Percentiles rank a stretch among this genome's conserved stretches.
phyloP scores from a whole-genome alignment of 2,888 invertebrate species.

The Zygogramma bicolorata region DNA sequence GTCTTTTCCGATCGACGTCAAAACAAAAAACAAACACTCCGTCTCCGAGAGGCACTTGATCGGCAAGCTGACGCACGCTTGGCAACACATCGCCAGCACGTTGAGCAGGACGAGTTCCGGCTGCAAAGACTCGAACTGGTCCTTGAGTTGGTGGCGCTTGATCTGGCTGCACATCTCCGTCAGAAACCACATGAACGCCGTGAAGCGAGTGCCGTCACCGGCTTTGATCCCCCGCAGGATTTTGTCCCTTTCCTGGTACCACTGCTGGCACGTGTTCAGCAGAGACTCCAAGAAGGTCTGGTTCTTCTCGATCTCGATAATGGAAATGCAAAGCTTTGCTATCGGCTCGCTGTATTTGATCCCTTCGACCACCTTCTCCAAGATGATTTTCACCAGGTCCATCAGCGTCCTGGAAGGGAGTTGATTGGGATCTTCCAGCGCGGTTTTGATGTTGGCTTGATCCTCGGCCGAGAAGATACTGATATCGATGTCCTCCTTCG shows the following conservation, averaged over 20 bases:
- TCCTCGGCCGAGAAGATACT: slow-evolving; percentile 81
- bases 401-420: slow-evolving; percentile 81
- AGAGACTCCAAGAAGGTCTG: slow-evolving; percentile 91
- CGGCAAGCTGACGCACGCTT: slow-evolving; percentile 86
- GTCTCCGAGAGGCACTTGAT: slow-evolving; percentile 86
- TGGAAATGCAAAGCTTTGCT: slow-evolving; percentile 86
- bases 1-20: slow-evolving; percentile 90
- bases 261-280: slow-evolving; percentile 88
- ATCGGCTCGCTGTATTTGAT: slow-evolving; percentile 83
- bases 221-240: slow-evolving; percentile 69
- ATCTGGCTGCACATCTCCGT: slow-evolving; percentile 92
- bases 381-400: slow-evolving; percentile 86
- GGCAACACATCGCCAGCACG: slow-evolving; percentile 89
- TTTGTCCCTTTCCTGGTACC: slow-evolving; percentile 85
- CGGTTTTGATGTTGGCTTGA: slow-evolving; percentile 80
- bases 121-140: slow-evolving; percentile 71
- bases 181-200: slow-evolving; percentile 90
- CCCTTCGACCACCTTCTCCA: slow-evolving; percentile 85
- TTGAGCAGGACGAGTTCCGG: slow-evolving; percentile 84
- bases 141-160: slow-evolving; percentile 74
- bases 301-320: slow-evolving; percentile 88
- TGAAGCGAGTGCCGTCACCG: slow-evolving; percentile 77
- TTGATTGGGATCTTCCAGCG: slow-evolving; percentile 85
- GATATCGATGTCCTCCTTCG: slow-evolving; percentile 80
- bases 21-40: slow-evolving; percentile 89